These are phyloP conservation scores for Leptobrachium leishanense DNA, from an alignment of 2,113 vertebrate genomes.

Conservation along the genomic window DNA sequence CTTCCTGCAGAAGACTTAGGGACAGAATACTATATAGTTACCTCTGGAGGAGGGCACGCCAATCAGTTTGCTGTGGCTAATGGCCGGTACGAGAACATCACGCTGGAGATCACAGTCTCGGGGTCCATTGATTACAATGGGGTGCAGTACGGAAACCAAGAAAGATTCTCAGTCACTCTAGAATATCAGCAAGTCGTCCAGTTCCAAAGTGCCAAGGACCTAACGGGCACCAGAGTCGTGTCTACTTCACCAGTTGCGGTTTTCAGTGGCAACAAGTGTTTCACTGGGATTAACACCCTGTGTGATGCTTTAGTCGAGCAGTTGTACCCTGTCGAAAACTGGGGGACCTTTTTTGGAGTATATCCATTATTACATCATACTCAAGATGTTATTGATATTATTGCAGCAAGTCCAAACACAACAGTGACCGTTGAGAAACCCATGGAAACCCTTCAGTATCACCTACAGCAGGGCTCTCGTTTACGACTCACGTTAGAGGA, in stretches of 20 bases:
- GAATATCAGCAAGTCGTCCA: slow-evolving; percentile 15
- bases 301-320: slow-evolving; percentile 22
- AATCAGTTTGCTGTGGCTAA: slow-evolving; percentile 36
- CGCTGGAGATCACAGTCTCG: slow-evolving; percentile 1
- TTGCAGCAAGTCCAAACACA: slow-evolving; percentile 14
- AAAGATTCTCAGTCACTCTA: slow-evolving; percentile 12
- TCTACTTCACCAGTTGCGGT: slow-evolving; percentile 19
- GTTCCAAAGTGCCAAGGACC: slow-evolving; percentile 23
- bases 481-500: background rate
- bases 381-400: slow-evolving; percentile 11
- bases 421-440: background rate
- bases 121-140: slow-evolving; percentile 24
- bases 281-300: background rate
- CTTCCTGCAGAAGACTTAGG: slow-evolving; percentile 24
- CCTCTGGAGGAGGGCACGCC: background rate
- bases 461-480: background rate
- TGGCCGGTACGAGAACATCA: background rate
- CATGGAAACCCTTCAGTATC: background rate
- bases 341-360: slow-evolving; percentile 13
- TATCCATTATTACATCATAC: slow-evolving; percentile 10
- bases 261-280: slow-evolving; percentile 29
- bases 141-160: background rate
- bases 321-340: slow-evolving; percentile 14
- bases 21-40: slow-evolving; percentile 26
- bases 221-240: slow-evolving; percentile 24